phyloP scores from a whole-genome alignment of 1,140 invertebrate genomes.

The Aphelenchoides fujianensis region DNA sequence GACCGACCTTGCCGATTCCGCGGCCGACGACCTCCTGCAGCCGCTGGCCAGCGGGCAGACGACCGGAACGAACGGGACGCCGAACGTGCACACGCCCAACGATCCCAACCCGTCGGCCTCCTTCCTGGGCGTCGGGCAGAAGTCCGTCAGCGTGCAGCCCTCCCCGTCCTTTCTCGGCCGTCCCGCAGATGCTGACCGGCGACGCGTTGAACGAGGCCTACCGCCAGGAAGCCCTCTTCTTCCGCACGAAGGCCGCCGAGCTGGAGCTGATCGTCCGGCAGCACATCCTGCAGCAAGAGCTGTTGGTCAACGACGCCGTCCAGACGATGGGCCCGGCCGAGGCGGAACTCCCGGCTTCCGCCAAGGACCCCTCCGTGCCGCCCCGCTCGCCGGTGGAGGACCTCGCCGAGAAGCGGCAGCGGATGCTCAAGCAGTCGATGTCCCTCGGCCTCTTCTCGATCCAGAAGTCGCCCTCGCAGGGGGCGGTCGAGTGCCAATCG shows the following conservation, averaged over 20 bases:
- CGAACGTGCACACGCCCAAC: constrained; percentile 13
- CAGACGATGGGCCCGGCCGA: constrained; percentile 23
- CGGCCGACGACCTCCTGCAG: neutral
- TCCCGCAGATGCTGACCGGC: constrained; percentile 21
- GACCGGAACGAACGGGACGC: neutral
- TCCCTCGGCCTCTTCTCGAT: neutral
- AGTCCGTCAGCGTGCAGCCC: constrained; percentile 12
- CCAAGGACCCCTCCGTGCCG: neutral
- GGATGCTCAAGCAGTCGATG: neutral
- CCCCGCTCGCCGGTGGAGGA: neutral
- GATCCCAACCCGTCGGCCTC: constrained; percentile 12
- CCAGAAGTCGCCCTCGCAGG: neutral
- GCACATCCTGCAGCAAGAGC: constrained; percentile 35
- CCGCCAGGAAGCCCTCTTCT: constrained; percentile 58
- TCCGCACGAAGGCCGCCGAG: constrained; percentile 60
- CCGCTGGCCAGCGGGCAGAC: neutral
- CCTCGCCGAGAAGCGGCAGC: neutral
- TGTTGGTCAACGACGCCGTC: constrained; percentile 28
- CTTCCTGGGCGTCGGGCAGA: constrained; percentile 14
- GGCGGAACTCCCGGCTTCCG: constrained; percentile 6
- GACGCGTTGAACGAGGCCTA: constrained; percentile 53
- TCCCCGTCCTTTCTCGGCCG: neutral
- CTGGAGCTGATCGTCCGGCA: constrained; percentile 58
- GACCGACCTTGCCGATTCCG: constrained; percentile 11
- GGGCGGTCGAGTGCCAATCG: constrained; percentile 37